Conservation (phyloP, 1,140 invertebrate genomes). For the Penaeus chinensis region DNA sequence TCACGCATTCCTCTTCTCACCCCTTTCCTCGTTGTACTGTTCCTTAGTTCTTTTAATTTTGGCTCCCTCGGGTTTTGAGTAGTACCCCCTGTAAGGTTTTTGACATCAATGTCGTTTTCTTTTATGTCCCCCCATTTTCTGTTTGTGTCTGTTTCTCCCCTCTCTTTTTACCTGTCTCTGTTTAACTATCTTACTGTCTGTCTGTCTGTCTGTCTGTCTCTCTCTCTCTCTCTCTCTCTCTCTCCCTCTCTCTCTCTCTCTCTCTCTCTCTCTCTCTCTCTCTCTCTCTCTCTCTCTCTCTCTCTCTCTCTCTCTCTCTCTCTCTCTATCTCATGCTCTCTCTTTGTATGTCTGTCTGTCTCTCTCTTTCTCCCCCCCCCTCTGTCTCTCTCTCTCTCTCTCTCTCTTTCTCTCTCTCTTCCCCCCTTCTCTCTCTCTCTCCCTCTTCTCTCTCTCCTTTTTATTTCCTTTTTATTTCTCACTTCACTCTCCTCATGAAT, state of each 20-base stretch:
- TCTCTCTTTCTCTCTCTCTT: background rate
- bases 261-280: background rate
- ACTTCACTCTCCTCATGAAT: background rate
- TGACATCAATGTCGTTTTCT: no score
- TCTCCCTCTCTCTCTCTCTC: background rate
- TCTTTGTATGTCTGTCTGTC: constrained; percentile 24
- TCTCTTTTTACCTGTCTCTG: background rate
- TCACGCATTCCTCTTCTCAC: no score
- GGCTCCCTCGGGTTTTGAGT: no score
- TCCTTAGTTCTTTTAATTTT: no score
- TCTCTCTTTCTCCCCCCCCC: constrained; percentile 27
- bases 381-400: constrained; percentile 13
- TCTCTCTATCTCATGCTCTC: constrained; percentile 16
- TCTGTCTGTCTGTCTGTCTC: background rate
- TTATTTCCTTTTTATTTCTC: constrained; percentile 1
- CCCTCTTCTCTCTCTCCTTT: constrained; percentile 37
- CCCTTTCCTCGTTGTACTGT: no score
- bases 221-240: background rate
- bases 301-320: background rate
- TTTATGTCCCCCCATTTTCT: background rate
- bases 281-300: background rate
- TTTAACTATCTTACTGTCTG: background rate
- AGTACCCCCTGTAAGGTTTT: no score
- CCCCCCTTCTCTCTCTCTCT: constrained; percentile 30
- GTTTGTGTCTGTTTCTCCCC: background rate